These are phyloP conservation scores for Aspiorhynchus laticeps DNA, from an alignment of 2,113 vertebrate genomes.

Conservation along the genomic window DNA sequence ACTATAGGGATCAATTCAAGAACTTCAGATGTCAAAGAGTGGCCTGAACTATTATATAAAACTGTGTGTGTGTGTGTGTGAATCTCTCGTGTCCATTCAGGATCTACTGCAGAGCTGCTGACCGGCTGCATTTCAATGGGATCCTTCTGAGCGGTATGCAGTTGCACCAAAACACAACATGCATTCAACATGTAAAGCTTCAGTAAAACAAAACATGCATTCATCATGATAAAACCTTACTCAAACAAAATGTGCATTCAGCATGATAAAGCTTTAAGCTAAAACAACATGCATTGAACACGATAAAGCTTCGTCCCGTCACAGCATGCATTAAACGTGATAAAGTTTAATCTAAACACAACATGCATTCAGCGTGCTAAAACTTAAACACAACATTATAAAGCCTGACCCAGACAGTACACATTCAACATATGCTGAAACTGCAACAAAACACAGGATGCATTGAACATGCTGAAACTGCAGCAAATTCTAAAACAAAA, in stretches of 20 bases:
- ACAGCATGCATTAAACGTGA: neutral
- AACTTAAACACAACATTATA: neutral
- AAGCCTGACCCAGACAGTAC: neutral
- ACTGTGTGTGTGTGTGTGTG: neutral
- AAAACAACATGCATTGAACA: neutral
- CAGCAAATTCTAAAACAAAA: neutral
- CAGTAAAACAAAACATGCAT: neutral
- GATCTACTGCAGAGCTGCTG: slow-evolving; percentile 46
- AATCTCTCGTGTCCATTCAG: slow-evolving; percentile 1
- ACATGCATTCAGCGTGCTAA: neutral
- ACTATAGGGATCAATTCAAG: neutral
- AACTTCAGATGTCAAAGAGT: neutral
- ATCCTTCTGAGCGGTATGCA: slow-evolving; percentile 59
- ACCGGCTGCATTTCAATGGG: slow-evolving; percentile 48
- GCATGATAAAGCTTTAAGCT: slow-evolving; percentile 16
- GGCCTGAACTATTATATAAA: neutral
- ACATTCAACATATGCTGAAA: slow-evolving; percentile 3
- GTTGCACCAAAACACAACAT: neutral
- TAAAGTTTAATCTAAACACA: slow-evolving; percentile 9
- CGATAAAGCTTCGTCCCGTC: neutral
- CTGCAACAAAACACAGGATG: neutral
- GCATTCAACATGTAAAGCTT: slow-evolving; percentile 24
- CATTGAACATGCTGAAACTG: neutral
- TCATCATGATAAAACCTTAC: slow-evolving; percentile 33
- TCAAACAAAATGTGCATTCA: slow-evolving; percentile 24